Evolutionary conservation across 2,113 vertebrate species (phyloP), one percentile per base, ranked within the genome.

Genomic region (Tor tambroides): DNA sequence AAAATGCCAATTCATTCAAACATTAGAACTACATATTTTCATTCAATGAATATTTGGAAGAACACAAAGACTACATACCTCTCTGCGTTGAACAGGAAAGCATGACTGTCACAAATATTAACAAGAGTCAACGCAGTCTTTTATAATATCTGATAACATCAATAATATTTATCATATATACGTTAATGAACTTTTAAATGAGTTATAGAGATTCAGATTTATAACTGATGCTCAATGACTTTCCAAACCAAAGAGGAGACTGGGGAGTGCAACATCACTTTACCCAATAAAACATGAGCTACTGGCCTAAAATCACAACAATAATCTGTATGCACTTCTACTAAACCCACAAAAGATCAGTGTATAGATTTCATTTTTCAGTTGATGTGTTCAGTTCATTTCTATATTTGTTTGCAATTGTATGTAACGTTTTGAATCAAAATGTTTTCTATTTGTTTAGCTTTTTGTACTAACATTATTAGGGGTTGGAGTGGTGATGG

Each of bases 51-150:
- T 49, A 69, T 21, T 10, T 41, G 21, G 30, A 14, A 41, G 7
- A 86, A 38, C 6, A n/a, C 17, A 72, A 49, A 59, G 14, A 11
- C 63, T n/a, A 9, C 43, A 12, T 87, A 89, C 88, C 85, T 85
- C 71, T 87, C 35, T 84, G 80, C 2, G 30, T 78, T 12, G 63
- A 41, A 56, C 63, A 46, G 49, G 28, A 80, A 12, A 89, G 74
- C 28, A 82, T 51, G 21, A 84, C 88, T 89, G 80, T 23, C 46
- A 80, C 51, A 80, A 19, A 80, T 21, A 79, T 49, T 5, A 28
- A 77, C 74, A 51, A 46, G 23, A 49, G 21, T 77, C 41, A 76
- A 69, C 10, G 28, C 26, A 69, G 23, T 76, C 14, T 38, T 38
- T 69, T 30, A 69, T 6, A 41, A 72, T 9, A 41, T 32, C 65